Evolutionary conservation across 2,113 vertebrate genomes (phyloP).

Genomic region (Ranitomeya variabilis): DNA sequence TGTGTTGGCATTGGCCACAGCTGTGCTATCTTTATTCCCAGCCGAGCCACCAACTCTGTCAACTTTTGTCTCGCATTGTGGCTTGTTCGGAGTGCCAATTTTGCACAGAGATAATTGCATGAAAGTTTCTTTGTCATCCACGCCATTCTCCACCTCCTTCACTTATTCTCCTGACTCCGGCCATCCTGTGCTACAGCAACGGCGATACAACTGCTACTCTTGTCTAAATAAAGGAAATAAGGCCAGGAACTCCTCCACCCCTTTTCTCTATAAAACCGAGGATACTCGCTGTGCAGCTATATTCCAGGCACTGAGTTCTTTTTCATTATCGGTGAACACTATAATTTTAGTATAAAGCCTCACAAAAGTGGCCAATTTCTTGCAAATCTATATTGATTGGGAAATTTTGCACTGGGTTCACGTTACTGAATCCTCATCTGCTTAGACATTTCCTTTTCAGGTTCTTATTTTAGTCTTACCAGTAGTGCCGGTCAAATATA

Average conservation of each 20-base stretch:
- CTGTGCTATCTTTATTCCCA: slow-evolving; percentile 78
- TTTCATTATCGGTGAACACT: not conserved
- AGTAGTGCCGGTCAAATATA: too few species aligned
- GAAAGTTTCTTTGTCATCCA: slow-evolving; percentile 78
- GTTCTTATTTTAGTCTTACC: not conserved
- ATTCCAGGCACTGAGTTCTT: not conserved
- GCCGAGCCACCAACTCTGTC: slow-evolving; percentile 83
- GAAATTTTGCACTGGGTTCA: not conserved
- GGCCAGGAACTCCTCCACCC: not conserved
- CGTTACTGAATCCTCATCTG: not conserved
- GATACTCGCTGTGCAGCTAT: slow-evolving; percentile 1
- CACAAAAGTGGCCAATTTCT: not conserved
- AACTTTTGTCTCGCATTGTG: slow-evolving; percentile 82
- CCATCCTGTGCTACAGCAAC: slow-evolving; percentile 67
- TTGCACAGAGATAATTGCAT: slow-evolving; percentile 82
- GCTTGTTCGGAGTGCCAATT: slow-evolving; percentile 76
- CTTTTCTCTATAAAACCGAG: not conserved
- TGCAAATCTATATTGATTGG: not conserved
- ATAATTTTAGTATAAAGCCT: slow-evolving; percentile 35
- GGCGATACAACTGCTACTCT: slow-evolving; percentile 63
- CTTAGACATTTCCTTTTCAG: too few species aligned
- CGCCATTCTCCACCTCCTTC: slow-evolving; percentile 64
- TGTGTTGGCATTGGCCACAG: slow-evolving; percentile 86
- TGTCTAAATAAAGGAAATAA: slow-evolving; percentile 18
- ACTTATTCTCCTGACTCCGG: slow-evolving; percentile 28